phyloP scores from a whole-genome alignment of 2,113 vertebrate genomes.

The Manacus vitellinus region DNA sequence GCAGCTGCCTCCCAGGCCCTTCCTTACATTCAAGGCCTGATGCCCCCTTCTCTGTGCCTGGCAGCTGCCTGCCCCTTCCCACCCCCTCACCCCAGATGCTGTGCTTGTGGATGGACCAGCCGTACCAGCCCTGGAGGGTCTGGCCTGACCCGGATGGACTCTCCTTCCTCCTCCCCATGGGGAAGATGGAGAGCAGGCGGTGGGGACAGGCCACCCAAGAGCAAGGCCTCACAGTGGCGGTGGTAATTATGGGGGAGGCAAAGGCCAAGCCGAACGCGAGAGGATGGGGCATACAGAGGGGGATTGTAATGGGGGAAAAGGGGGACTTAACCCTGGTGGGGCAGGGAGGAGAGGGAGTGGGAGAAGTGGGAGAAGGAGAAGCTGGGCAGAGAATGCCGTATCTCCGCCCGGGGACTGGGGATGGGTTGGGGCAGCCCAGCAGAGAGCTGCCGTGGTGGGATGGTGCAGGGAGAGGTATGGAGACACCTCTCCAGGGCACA shows the following conservation, averaged over 20 bases:
- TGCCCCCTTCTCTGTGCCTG: neutral
- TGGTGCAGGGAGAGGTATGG: rapidly evolving
- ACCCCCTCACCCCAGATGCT: constrained; percentile 35
- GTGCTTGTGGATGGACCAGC: constrained; percentile 62
- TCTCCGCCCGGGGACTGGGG: rapidly evolving
- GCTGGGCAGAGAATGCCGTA: neutral
- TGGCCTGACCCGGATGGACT: neutral
- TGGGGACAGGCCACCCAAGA: neutral
- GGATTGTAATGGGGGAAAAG: rapidly evolving
- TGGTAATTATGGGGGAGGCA: neutral
- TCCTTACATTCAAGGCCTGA: constrained; percentile 53
- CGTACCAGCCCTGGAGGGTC: neutral
- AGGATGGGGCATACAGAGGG: neutral
- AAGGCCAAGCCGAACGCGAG: neutral
- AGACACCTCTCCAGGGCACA: rapidly evolving
- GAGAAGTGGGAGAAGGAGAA: neutral
- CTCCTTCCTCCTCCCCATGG: neutral
- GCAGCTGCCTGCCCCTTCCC: constrained; percentile 22
- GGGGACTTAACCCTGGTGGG: neutral
- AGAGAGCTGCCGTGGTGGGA: neutral
- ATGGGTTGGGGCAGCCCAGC: neutral
- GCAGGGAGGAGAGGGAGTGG: neutral
- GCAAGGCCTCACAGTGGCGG: constrained; percentile 64
- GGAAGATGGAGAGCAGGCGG: neutral
- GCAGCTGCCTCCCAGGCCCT: constrained; percentile 62